Evolutionary conservation across 2,888 invertebrate species (phyloP).

Genomic region (Aphrophora alni): DNA sequence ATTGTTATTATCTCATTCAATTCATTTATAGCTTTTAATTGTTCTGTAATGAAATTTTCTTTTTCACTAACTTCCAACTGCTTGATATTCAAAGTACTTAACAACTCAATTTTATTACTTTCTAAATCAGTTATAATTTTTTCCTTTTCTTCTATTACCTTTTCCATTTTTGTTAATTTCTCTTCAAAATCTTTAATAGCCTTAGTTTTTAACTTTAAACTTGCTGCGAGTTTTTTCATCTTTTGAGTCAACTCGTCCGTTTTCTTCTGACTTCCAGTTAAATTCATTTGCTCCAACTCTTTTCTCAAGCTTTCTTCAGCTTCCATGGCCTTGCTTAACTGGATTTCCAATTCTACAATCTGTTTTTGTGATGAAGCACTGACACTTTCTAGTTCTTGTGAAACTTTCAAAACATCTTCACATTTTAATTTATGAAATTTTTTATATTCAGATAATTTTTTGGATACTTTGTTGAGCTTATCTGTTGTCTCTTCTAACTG

Average conservation of each 20-base stretch:
- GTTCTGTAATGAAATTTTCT: background rate
- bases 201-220: conserved; percentile 73
- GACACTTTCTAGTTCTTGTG: conserved; percentile 34
- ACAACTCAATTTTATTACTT: conserved; percentile 17
- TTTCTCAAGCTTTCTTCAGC: conserved; percentile 19
- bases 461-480: conserved; percentile 17
- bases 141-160: conserved; percentile 36
- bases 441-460: conserved; percentile 38
- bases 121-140: conserved; percentile 18
- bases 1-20: background rate
- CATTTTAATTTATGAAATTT: conserved; percentile 40
- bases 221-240: conserved; percentile 74
- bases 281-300: conserved; percentile 12
- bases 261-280: background rate
- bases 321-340: conserved; percentile 4
- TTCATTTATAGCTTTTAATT: background rate
- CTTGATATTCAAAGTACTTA: background rate
- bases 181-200: conserved; percentile 70
- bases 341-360: conserved; percentile 25
- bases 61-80: background rate
- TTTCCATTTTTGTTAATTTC: conserved; percentile 39
- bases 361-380: conserved; percentile 23
- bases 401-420: conserved; percentile 39
- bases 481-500: conserved; percentile 60
- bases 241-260: conserved; percentile 18